Base-by-base conservation (phyloP, 2,888 invertebrate genomes). In the Belgica antarctica region DNA sequence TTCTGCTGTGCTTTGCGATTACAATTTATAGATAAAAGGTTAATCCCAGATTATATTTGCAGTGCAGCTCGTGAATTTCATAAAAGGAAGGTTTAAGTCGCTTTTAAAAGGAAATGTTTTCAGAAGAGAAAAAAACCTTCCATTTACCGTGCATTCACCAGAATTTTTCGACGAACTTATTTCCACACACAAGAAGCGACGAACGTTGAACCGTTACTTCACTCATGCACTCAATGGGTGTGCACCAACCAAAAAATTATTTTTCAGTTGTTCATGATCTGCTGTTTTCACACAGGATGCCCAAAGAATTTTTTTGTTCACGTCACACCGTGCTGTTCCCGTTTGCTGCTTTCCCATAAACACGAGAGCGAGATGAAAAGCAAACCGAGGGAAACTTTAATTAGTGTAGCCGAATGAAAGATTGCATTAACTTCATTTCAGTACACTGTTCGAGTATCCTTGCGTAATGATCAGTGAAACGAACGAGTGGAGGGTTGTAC, bases 281-380 rank as follows among this genome's bases (percentile, higher is more conserved):
- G 31, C 8, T 34, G 62, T 15, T 34, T 27, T 28, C 31, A 62
- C 28, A 62, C 62, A 62, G 62, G 62, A 62, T 62, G 62, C 62
- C 31, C 31, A 62, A 22, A n/a, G n/a, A n/a, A n/a, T n/a, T n/a
- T n/a, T n/a, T 52, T 52, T 52, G 8, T 22, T 12, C 19, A 41
- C 15, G 41, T 15, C 12, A 41, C 41, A 41, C 41, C 3, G n/a
- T n/a, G 41, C 41, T 41, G 41, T 41, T 41, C 41, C 31, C 41
- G 41, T 41, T 41, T n/a, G n/a, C 10, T n/a, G 2, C 41, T 41
- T 15, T 41, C 41, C n/a, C n/a, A n/a, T n/a, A n/a, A n/a, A n/a
- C n/a, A n/a, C n/a, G n/a, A n/a, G n/a, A n/a, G n/a, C n/a, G n/a
- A n/a, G n/a, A n/a, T n/a, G n/a, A n/a, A n/a, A n/a, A n/a, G n/a